A percentile compares a stretch with the other conserved stretches of the same genome.
phyloP scores from a whole-genome alignment of 2,797 vertebrate species.

The Pteronotus mesoamericanus region DNA sequence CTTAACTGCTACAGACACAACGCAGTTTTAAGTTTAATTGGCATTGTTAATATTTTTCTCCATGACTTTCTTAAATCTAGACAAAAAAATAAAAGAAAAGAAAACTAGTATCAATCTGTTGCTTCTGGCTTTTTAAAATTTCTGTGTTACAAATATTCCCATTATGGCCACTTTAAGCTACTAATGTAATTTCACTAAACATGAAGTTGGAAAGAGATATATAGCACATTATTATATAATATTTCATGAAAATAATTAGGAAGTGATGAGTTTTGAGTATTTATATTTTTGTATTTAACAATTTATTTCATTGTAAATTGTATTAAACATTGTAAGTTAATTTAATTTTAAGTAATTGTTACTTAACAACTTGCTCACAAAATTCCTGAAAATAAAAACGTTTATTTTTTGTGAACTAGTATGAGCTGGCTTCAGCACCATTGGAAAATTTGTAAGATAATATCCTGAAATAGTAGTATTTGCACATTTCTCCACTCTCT shows the following conservation, averaged over 20 bases:
- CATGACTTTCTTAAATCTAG: neutral
- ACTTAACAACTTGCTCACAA: neutral
- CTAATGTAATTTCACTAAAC: neutral
- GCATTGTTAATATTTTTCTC: neutral
- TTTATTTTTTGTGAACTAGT: neutral
- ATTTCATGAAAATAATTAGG: neutral
- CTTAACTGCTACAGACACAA: neutral
- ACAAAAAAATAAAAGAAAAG: no score
- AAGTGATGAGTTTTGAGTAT: neutral
- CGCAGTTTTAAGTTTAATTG: neutral
- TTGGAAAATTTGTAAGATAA: neutral
- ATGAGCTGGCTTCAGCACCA: neutral
- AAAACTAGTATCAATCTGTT: neutral
- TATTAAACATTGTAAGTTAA: neutral
- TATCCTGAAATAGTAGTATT: constrained; percentile 9
- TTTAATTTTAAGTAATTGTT: constrained; percentile 18
- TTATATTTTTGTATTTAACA: constrained; percentile 8
- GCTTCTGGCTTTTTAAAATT: neutral
- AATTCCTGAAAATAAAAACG: neutral
- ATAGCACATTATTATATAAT: neutral
- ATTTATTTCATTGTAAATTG: neutral
- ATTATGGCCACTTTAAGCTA: neutral
- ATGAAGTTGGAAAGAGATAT: neutral
- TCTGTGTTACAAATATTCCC: neutral
- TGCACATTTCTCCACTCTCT: neutral